These are phyloP conservation scores for Hiodon tergisus DNA, from an alignment of 2,113 vertebrate genomes.

Conservation along the genomic window DNA sequence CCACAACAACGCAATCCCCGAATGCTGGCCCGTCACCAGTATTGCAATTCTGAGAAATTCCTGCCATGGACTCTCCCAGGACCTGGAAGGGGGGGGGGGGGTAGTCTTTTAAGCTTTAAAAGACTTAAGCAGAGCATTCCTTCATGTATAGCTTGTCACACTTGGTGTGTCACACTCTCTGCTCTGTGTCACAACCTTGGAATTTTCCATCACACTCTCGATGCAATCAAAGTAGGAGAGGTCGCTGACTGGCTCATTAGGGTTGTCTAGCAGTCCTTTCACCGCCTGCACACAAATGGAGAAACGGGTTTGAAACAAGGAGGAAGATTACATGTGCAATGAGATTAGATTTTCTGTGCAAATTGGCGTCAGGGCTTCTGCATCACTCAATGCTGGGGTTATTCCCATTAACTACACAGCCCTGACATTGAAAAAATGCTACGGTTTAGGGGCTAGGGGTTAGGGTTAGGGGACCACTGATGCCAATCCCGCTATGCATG, in stretches of 20 bases:
- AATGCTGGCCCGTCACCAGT: constrained; percentile 86
- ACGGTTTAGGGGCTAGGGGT: no score
- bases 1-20: constrained; percentile 87
- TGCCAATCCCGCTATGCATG: no score
- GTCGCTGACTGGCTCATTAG: constrained; percentile 91
- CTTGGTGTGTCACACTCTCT: constrained; percentile 21
- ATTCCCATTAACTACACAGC: no score
- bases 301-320: constrained; percentile 6
- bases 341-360: background rate
- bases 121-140: no score
- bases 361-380: background rate
- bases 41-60: constrained; percentile 97
- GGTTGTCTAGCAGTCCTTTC: constrained; percentile 89
- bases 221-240: constrained; percentile 99
- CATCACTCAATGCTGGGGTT: no score
- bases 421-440: no score
- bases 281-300: constrained; percentile 70
- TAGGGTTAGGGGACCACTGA: no score
- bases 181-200: constrained; percentile 72
- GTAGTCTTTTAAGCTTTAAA: background rate
- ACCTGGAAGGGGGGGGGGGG: constrained; percentile 60
- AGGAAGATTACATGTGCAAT: background rate
- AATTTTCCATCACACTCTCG: constrained; percentile 98
- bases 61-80: constrained; percentile 94
- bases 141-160: background rate